These are phyloP conservation scores for Ameiurus melas DNA, from an alignment of 2,113 vertebrate species.

Conservation along the genomic window DNA sequence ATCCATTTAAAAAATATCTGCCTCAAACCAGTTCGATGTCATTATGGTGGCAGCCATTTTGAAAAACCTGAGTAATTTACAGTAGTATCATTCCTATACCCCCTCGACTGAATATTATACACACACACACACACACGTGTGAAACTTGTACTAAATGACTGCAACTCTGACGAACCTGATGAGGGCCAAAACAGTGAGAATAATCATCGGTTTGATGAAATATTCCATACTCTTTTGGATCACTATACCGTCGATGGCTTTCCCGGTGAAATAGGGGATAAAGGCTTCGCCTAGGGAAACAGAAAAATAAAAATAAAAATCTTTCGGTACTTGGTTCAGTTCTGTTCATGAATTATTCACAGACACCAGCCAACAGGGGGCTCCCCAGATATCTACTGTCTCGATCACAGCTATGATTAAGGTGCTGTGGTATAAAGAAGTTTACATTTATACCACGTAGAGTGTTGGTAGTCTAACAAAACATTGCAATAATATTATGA, in stretches of 20 bases:
- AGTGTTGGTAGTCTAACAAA: neutral
- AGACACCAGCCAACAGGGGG: neutral
- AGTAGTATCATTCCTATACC: neutral
- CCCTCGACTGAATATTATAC: neutral
- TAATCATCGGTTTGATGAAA: constrained; percentile 77
- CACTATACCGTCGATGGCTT: constrained; percentile 87
- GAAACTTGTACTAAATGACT: neutral
- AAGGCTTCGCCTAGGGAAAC: constrained; percentile 83
- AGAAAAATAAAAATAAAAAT: neutral
- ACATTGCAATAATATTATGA: neutral
- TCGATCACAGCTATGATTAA: neutral
- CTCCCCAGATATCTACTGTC: neutral
- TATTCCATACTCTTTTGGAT: constrained; percentile 88
- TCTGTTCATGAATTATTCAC: neutral
- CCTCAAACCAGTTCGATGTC: neutral
- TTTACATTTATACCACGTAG: neutral
- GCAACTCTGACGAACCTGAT: constrained; percentile 76
- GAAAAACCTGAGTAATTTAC: neutral
- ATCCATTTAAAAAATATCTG: neutral
- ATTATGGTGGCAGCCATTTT: neutral
- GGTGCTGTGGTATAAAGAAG: neutral
- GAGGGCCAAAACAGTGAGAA: constrained; percentile 77
- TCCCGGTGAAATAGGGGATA: constrained; percentile 88
- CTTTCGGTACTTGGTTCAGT: neutral
- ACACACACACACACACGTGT: neutral